Evolutionary conservation across 2,797 vertebrate species (phyloP).

Genomic region (Ctenopoma kingsleyae): DNA sequence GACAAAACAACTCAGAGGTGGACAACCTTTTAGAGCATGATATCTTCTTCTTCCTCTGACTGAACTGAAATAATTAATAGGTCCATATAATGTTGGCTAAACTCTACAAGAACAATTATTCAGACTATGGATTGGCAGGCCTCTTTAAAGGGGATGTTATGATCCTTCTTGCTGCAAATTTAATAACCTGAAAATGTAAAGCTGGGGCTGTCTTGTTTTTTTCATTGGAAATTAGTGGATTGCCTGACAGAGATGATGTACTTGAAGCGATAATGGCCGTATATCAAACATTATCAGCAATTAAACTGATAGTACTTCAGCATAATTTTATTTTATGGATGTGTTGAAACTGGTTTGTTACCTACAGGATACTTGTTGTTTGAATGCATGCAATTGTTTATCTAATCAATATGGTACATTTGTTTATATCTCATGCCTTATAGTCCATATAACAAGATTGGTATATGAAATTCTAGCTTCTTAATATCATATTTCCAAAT

Average conservation of each 20-base stretch:
- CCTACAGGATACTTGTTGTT: neutral
- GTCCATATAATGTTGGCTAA: constrained; percentile 34
- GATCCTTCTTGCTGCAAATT: constrained; percentile 24
- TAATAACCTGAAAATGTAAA: constrained; percentile 6
- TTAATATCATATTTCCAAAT: too few relatives aligned
- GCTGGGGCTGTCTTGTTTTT: constrained; percentile 12
- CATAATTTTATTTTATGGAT: neutral
- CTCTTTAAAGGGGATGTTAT: constrained; percentile 3
- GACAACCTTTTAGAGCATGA: constrained; percentile 18
- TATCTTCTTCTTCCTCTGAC: constrained; percentile 12
- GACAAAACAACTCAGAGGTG: constrained; percentile 4
- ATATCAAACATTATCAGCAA: too few relatives aligned
- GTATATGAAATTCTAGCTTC: too few relatives aligned
- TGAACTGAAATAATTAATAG: constrained; percentile 31
- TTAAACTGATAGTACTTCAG: too few relatives aligned
- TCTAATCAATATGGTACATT: neutral
- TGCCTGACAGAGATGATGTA: neutral
- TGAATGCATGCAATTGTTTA: neutral
- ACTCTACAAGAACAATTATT: neutral
- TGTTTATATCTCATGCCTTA: neutral
- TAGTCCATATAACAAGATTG: constrained; percentile 2
- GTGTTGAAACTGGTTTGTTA: neutral
- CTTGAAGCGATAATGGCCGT: neutral
- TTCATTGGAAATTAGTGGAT: constrained; percentile 4
- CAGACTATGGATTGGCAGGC: neutral